Evolutionary conservation across 2,888 invertebrate genomes (phyloP).

Genomic region (Escarpia spicata): DNA sequence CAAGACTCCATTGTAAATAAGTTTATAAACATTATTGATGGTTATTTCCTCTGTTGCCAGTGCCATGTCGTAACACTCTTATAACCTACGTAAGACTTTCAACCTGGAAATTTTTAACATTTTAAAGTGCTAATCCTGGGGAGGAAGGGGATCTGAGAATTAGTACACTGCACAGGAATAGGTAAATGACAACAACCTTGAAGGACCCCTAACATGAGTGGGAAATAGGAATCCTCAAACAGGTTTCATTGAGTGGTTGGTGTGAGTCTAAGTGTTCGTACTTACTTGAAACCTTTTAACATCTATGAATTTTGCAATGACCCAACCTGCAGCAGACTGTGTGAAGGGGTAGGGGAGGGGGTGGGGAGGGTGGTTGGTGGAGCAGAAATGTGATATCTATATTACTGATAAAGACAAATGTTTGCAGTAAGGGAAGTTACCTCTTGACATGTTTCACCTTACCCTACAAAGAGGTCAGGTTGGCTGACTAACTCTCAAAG

Average conservation of each 20-base stretch:
- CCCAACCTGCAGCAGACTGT: neutral
- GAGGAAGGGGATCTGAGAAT: no score
- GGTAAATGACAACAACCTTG: no score
- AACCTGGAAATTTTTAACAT: no score
- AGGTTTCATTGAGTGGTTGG: neutral
- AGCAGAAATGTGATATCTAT: neutral
- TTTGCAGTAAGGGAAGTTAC: neutral
- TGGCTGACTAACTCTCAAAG: neutral
- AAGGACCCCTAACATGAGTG: neutral
- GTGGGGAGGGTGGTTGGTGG: neutral
- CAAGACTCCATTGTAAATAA: no score
- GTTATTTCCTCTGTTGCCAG: no score
- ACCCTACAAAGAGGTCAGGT: neutral
- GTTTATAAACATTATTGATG: no score
- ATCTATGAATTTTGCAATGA: neutral
- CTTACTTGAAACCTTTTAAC: neutral
- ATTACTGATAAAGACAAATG: constrained; percentile 4
- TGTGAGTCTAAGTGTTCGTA: neutral
- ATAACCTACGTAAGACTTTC: no score
- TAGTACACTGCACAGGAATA: no score
- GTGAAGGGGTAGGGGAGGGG: neutral
- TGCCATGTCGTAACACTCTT: no score
- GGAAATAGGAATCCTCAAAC: neutral
- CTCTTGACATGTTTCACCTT: neutral
- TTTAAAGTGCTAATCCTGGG: no score